Percentiles rank a stretch among this genome's conserved stretches.
These are phyloP conservation scores for Oreonectes daqikongensis DNA, from an alignment of 2,797 vertebrate genomes.

Conservation along the genomic window DNA sequence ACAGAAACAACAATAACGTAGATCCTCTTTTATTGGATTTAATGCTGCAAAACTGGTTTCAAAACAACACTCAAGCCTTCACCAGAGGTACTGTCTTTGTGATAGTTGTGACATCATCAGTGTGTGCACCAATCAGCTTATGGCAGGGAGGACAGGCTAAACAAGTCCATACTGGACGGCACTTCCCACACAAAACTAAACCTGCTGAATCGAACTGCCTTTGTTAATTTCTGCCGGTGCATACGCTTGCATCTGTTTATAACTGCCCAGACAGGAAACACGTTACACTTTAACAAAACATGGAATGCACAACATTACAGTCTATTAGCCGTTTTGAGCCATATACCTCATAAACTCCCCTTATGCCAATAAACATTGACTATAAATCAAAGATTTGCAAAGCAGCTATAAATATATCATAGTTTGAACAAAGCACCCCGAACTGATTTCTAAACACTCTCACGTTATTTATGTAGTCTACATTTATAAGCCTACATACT, in stretches of 20 bases:
- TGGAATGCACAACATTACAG: neutral
- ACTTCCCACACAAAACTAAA: neutral
- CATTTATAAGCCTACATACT: no score
- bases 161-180: conserved; percentile 24
- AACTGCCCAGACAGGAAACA: conserved; percentile 11
- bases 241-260: neutral
- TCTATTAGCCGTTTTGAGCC: neutral
- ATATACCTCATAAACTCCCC: neutral
- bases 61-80: conserved; percentile 7
- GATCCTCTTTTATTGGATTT: neutral
- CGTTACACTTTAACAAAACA: neutral
- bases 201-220: neutral
- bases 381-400: neutral
- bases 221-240: neutral
- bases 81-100: neutral
- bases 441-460: neutral
- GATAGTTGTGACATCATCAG: neutral
- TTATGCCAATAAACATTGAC: neutral
- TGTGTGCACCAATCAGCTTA: neutral
- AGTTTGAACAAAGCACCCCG: neutral
- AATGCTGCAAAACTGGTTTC: conserved; percentile 23
- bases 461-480: neutral
- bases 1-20: neutral
- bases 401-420: neutral
- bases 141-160: conserved; percentile 34